These are phyloP conservation scores for Psammodynastes pulverulentus DNA, from an alignment of 2,113 vertebrate species.

Conservation along the genomic window DNA sequence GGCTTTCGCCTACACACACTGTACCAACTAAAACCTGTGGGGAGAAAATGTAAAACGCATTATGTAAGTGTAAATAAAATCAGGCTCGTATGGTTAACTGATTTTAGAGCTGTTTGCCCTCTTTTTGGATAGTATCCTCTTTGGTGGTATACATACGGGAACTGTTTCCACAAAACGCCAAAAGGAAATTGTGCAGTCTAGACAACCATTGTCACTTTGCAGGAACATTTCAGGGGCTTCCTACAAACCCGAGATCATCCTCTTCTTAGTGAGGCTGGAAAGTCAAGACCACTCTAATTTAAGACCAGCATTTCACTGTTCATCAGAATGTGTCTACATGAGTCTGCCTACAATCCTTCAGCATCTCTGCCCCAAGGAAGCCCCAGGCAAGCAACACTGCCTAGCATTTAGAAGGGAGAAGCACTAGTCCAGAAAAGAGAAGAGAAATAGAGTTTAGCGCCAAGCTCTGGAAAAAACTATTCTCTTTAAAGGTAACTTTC, in stretches of 20 bases:
- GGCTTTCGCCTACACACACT: constrained; percentile 77
- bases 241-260: not conserved
- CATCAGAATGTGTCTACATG: not conserved
- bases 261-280: not conserved
- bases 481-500: not conserved
- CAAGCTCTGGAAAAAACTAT: not conserved
- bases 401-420: not conserved
- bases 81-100: constrained; percentile 44
- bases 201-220: not conserved
- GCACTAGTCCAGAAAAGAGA: not conserved
- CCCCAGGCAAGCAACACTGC: not conserved
- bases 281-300: not conserved
- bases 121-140: constrained; percentile 33
- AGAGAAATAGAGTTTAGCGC: not conserved
- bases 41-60: constrained; percentile 70
- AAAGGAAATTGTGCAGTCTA: not conserved
- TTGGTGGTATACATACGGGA: not conserved
- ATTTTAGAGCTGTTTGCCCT: constrained; percentile 48
- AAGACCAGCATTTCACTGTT: not conserved
- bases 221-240: not conserved
- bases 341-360: not conserved
- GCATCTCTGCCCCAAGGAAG: not conserved
- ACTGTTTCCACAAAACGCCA: not conserved
- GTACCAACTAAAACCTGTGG: constrained; percentile 75
- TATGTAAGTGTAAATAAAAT: constrained; percentile 66